Evolutionary conservation across 2,113 vertebrate species (phyloP).

Genomic region (Lonchura striata): DNA sequence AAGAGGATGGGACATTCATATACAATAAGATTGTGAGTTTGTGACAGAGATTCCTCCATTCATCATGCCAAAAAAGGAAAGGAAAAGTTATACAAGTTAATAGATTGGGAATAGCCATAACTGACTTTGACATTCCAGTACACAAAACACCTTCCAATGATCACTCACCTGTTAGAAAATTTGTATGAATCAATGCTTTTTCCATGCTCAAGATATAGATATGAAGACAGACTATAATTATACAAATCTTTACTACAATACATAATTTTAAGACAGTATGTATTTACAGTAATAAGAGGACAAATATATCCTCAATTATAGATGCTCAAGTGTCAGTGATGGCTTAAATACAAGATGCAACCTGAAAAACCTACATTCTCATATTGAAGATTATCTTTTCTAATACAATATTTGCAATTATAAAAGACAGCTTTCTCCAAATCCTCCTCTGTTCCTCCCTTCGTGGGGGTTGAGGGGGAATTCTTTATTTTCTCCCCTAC

Average conservation of each 20-base stretch:
- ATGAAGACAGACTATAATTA: not conserved
- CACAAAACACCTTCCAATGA: not conserved
- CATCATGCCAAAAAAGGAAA: conserved; percentile 42
- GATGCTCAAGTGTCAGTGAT: not conserved
- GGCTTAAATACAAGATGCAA: conserved; percentile 3
- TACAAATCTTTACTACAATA: not conserved
- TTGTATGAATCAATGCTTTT: conserved; percentile 23
- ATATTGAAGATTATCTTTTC: not conserved
- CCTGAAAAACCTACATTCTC: not conserved
- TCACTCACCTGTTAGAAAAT: not conserved
- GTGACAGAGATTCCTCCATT: conserved; percentile 11
- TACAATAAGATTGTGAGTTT: not conserved
- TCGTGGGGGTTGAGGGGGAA: accelerated
- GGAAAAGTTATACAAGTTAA: conserved; percentile 51
- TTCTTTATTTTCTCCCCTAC: not conserved
- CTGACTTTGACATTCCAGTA: conserved; percentile 26
- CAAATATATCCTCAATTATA: not conserved
- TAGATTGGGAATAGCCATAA: conserved; percentile 26
- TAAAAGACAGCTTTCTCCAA: not conserved
- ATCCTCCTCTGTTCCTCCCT: not conserved
- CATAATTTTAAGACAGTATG: not conserved
- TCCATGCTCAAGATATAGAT: not conserved
- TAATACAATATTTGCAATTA: not conserved
- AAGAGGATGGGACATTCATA: not conserved
- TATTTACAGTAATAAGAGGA: conserved; percentile 3